Evolutionary conservation across 1,140 invertebrate genomes (phyloP), one percentile per base, ranked within the genome.

Genomic region (Dendrolimus punctatus): DNA sequence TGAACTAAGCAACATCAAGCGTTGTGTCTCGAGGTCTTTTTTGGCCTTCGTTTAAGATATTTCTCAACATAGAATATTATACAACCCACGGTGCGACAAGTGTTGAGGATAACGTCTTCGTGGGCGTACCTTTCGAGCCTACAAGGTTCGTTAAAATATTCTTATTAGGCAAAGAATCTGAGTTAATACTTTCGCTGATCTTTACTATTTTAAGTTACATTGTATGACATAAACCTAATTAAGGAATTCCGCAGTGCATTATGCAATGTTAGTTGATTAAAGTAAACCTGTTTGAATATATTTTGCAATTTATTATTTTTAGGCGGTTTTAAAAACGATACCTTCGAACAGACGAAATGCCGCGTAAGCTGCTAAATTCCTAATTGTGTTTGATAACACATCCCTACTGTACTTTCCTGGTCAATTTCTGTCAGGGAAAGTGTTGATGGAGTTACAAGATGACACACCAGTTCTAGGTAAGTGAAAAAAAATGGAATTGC

Each of bases 371-470:
- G 60, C 90, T 63, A 98, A 97, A 85, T 98, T 98, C 87, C 88
- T 97, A 36, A 97, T 98, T 69, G 90, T 97, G 43, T 96, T 98
- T 85, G 96, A 98, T 81, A 98, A 98, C 80, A 95, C 95, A 40
- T 97, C 95, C 65, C 88, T 98, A 39, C 85, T 98, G 41, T 98
- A 98, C 81, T 97, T 98, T 74, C 96, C 96, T 45, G 94, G 96
- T 39, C 91, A 97, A 78, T 98, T 98, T 80, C 88, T 98, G 51
- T 96, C 95, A 43, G 96, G 96, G 39, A 90, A 95, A 67, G 96
- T 98, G 10, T 90, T 98, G 10, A 93, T 98, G 61, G 96, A 98
- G 77, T 86, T 98, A 46, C 95, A 97, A 78, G 96, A 98, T 85
- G 95, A 98, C 79, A 97, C 96, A 53, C 93, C 94, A 45, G 94